phyloP scores from a whole-genome alignment of 2,888 invertebrate species.

The Spodoptera exigua region DNA sequence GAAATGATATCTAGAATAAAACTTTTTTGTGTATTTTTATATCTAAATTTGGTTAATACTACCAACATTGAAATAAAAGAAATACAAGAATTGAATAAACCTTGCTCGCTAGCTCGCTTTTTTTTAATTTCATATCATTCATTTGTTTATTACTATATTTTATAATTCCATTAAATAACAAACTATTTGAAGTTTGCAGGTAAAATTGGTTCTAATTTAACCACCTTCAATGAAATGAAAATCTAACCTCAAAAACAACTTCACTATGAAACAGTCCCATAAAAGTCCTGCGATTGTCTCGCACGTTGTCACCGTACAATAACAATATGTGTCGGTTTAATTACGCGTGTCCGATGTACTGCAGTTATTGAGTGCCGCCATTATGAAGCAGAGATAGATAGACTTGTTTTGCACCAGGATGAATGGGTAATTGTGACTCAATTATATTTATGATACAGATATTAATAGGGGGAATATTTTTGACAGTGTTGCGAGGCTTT shows the following conservation, averaged over 20 bases:
- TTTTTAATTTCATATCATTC: no score
- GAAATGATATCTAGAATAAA: no score
- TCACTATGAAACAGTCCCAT: slow-evolving; percentile 2
- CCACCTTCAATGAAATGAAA: no score
- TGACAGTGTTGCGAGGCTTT: slow-evolving; percentile 1
- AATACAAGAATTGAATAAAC: no score
- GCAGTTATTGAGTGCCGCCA: slow-evolving; percentile 76
- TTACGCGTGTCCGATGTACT: slow-evolving; percentile 83
- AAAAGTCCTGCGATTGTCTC: background rate
- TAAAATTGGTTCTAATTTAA: no score
- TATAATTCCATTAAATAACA: no score
- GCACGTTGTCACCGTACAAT: slow-evolving; percentile 60
- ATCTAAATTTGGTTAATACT: no score
- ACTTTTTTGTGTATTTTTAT: no score
- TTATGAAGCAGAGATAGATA: slow-evolving; percentile 65
- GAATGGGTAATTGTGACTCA: slow-evolving; percentile 49
- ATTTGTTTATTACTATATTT: no score
- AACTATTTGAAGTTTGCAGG: no score
- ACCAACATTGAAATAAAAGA: no score
- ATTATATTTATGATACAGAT: slow-evolving; percentile 46
- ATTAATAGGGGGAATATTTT: slow-evolving; percentile 20
- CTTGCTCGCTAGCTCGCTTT: no score
- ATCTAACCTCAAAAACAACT: background rate
- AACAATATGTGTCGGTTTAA: slow-evolving; percentile 76
- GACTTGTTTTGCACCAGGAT: slow-evolving; percentile 43